These are phyloP conservation scores for Pandion haliaetus DNA, from an alignment of 2,113 vertebrate genomes.

Conservation along the genomic window DNA sequence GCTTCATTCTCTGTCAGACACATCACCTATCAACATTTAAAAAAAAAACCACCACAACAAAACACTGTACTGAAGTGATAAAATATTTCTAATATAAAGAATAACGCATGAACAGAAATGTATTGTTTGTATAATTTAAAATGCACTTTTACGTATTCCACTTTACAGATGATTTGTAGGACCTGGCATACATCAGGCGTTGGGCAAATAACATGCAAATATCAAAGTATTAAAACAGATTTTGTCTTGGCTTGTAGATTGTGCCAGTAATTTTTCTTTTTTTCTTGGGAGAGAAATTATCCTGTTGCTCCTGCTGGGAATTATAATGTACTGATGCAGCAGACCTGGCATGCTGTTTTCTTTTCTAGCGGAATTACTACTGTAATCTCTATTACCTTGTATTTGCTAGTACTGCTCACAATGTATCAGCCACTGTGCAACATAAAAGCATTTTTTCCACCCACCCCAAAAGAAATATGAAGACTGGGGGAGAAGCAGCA, in stretches of 20 bases:
- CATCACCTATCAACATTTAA: background rate
- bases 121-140: background rate
- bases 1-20: constrained; percentile 13
- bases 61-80: background rate
- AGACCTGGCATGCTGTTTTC: background rate
- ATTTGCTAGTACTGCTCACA: background rate
- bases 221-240: background rate
- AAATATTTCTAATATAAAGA: constrained; percentile 34
- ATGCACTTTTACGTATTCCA: background rate
- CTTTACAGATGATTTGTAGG: constrained; percentile 16
- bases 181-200: background rate
- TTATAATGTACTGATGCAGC: background rate
- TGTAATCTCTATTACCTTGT: background rate
- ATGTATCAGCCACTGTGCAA: background rate
- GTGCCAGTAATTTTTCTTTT: background rate
- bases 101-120: background rate
- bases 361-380: background rate
- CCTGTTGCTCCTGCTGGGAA: background rate
- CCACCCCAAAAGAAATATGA: background rate
- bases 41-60: background rate
- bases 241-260: background rate
- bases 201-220: background rate
- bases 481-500: background rate
- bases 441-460: background rate
- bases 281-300: background rate